Base-by-base conservation (phyloP, 2,888 invertebrate species). In the Melanotus villosus region DNA sequence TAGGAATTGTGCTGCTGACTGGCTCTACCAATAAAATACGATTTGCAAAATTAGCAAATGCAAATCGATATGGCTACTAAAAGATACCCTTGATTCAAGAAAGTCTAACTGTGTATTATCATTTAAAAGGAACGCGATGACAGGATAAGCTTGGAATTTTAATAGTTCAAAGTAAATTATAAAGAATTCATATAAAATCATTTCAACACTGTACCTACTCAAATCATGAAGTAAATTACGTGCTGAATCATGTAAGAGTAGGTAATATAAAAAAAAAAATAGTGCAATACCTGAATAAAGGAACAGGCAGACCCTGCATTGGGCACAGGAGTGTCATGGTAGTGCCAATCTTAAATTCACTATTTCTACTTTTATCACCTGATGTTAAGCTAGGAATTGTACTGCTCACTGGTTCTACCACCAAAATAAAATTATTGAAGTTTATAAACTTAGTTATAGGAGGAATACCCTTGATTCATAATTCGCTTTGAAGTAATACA, bases 281-380 rank as follows among this genome's bases (percentile, higher is more conserved):
- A 7, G 26, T n/a, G 7, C 7, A 26, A 5, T 26, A 90, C 88
- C 88, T 88, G 85, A 86, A 86, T 65, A 82, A 79, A 32, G 90
- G 90, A 59, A 88, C 86, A 14, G 90, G 90, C 83, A 86, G 90
- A 23, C 91, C 92, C 86, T 93, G 93, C 68, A 91, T 91, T 56
- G 92, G 92, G 81, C 93, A 93, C 77, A 90, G 87, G 72, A 93
- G 87, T 59, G 90, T 88, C 75, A 90, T 79, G 68, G 86, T 87
- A 52, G 80, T 79, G 30, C 78, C 79, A 26, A 78, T 36, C 54
- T 71, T 75, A 41, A 76, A 72, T 3, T 76, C 67, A 59, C 77
- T 76, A 18, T 79, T 80, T 73, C 81, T 79, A 32, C 75, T 75
- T 63, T 77, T 75, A 72, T 76, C 77, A 30, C 79, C 78, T 4